Evolutionary conservation across 1,140 invertebrate species (phyloP).

Genomic region (Druon quercuslanigerum): DNA sequence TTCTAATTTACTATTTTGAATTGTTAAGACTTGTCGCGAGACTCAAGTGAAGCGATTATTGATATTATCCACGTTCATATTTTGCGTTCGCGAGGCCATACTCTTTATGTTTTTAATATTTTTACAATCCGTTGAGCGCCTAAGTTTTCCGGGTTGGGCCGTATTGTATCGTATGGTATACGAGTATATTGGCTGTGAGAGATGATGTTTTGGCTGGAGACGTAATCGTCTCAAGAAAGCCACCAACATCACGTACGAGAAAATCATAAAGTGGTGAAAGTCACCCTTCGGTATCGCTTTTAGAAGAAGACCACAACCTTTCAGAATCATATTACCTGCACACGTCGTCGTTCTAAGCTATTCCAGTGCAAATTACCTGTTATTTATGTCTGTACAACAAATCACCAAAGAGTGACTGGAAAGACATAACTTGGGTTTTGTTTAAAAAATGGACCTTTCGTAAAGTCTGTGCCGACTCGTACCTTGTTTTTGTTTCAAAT

Average conservation of each 20-base stretch:
- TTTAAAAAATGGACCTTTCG: too few relatives aligned
- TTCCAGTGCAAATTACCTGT: not conserved
- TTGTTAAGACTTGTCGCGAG: not conserved
- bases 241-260: constrained; percentile 55
- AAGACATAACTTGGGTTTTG: too few relatives aligned
- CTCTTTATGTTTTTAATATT: constrained; percentile 3
- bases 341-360: not conserved
- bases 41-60: not conserved
- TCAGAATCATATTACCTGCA: not conserved
- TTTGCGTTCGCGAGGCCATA: not conserved
- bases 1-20: not conserved
- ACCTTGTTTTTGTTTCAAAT: too few relatives aligned
- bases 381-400: not conserved
- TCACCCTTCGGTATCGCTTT: not conserved
- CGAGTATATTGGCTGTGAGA: constrained; percentile 32
- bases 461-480: too few relatives aligned
- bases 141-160: constrained; percentile 7
- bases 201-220: constrained; percentile 59
- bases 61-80: not conserved
- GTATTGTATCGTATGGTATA: not conserved
- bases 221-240: constrained; percentile 55
- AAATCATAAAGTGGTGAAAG: constrained; percentile 39
- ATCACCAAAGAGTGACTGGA: not conserved
- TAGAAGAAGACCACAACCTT: not conserved
- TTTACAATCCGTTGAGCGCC: constrained; percentile 13